Evolutionary conservation across 2,888 invertebrate genomes (phyloP), one percentile per base, ranked within the genome.

Genomic region (Drosophila nigricruria): DNA sequence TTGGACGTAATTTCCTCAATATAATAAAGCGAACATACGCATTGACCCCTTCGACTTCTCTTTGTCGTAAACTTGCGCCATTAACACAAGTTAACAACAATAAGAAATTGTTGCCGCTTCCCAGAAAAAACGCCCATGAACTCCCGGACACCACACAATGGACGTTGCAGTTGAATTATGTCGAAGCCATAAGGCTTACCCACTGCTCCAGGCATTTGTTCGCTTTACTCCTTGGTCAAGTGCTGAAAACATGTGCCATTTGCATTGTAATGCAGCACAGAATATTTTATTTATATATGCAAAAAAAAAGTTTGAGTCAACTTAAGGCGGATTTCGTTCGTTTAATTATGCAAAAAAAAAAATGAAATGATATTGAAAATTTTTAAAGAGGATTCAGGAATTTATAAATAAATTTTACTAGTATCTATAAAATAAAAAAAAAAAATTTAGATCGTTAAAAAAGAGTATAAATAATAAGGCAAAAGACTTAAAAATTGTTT

Each of bases 61-160:
- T 77, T 77, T 82, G 88, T 88, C 83, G 71, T 88, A 73, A 83
- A 85, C 63, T 85, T 82, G 40, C 57, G 70, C 73, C 83, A 77
- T 88, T 70, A 61, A 73, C 50, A 73, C 50, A 80, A 70, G 69
- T 53, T 53, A 82, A 65, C 67, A 73, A 61, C 23, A 59, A 57
- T 10, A 69, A 47, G 67, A 71, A 49, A 34, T 52, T 27, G 25
- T 54, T 25, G n/a, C 14, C 64, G 61, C 60, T 77, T 78, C 77
- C 66, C 36, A 66, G 75, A 70, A 79, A 79, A 75, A 57, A 63
- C 23, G 43, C 43, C 43, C 16, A 23, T 25, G 43, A 23, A 43
- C 16, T n/a, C n/a, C 54, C 74, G 40, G 57, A 63, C n/a, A n/a
- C n/a, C n/a, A 52, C 47, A 34, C 60, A 36, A 34, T 34, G 20